These are phyloP conservation scores for Salvator merianae DNA, from an alignment of 2,113 vertebrate species.

Conservation along the genomic window DNA sequence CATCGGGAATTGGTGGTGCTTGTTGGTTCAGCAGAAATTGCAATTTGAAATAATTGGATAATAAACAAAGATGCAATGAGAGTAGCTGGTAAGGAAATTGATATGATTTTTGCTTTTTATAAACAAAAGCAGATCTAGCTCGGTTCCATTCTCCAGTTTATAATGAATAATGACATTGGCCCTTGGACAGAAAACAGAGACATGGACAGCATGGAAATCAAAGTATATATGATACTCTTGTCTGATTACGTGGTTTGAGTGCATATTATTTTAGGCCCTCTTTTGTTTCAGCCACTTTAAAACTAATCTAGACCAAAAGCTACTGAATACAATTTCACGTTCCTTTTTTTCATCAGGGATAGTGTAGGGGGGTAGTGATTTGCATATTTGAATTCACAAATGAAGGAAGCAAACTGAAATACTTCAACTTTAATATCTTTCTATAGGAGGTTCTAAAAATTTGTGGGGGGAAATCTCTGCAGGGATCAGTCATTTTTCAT, in stretches of 20 bases:
- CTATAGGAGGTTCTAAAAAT: not conserved
- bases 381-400: not conserved
- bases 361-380: too few relatives aligned
- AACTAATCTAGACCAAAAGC: not conserved
- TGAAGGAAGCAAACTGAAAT: not conserved
- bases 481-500: not conserved
- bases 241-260: constrained; percentile 27
- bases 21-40: constrained; percentile 12
- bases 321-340: not conserved
- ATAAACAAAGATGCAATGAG: constrained; percentile 29
- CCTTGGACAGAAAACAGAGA: not conserved
- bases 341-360: too few relatives aligned
- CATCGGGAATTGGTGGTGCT: constrained; percentile 23
- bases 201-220: constrained; percentile 8
- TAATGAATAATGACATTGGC: constrained; percentile 36
- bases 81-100: not conserved
- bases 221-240: constrained; percentile 22
- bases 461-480: not conserved
- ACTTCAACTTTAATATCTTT: not conserved
- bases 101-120: constrained; percentile 3
- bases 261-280: constrained; percentile 18
- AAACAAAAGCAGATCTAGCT: constrained; percentile 19
- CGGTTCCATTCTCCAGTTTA: constrained; percentile 25
- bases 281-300: constrained; percentile 10
- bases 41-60: constrained; percentile 28